Conservation (phyloP, 2,797 vertebrate genomes). For the Coluber constrictor region DNA sequence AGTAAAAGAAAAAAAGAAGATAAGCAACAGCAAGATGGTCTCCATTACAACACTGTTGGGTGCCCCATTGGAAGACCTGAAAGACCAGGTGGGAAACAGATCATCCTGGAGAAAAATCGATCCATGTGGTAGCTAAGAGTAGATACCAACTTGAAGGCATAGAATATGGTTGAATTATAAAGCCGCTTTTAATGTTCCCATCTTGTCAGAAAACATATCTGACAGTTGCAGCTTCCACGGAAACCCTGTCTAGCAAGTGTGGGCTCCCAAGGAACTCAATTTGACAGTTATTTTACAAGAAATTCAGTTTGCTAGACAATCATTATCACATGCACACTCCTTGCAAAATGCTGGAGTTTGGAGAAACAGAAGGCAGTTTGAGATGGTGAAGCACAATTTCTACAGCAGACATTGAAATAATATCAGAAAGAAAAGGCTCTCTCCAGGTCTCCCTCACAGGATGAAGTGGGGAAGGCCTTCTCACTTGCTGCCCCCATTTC, state of each 20-base stretch:
- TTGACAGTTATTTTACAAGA: slow-evolving; percentile 28
- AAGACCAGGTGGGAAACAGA: background rate
- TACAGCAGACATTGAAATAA: background rate
- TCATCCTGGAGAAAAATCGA: background rate
- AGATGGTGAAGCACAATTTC: background rate
- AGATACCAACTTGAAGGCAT: background rate
- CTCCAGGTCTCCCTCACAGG: background rate
- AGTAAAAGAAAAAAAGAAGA: background rate
- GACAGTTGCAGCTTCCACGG: background rate
- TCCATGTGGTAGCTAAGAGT: background rate
- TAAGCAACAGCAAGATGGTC: background rate
- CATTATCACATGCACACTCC: background rate
- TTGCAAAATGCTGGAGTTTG: background rate
- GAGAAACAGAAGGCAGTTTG: background rate
- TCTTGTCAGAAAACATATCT: slow-evolving; percentile 7
- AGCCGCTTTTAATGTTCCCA: background rate
- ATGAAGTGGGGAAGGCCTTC: background rate
- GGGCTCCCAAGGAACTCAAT: slow-evolving; percentile 19
- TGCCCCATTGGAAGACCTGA: background rate
- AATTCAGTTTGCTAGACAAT: slow-evolving; percentile 18
- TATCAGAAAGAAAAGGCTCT: background rate
- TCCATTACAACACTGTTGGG: background rate
- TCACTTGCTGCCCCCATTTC: background rate
- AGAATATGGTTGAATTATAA: background rate
- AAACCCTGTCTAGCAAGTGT: slow-evolving; percentile 28